phyloP scores from a whole-genome alignment of 2,797 vertebrate genomes.

The Atherinosoma microstoma region DNA sequence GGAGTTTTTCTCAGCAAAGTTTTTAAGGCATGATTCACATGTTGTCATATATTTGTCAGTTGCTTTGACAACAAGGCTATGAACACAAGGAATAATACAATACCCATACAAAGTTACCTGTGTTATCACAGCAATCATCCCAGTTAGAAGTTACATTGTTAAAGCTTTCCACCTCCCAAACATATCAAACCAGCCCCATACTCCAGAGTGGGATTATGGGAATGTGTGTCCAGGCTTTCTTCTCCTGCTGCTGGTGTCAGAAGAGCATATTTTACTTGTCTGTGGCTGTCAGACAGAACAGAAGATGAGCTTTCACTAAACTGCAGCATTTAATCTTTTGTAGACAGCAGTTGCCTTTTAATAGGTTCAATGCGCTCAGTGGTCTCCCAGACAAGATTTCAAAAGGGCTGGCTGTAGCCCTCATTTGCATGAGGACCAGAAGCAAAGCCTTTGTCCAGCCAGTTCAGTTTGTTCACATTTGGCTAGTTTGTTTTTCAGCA shows the following conservation, averaged over 20 bases:
- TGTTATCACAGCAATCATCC: neutral
- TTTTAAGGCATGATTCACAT: neutral
- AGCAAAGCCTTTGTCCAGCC: neutral
- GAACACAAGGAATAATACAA: too few species aligned
- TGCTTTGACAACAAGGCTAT: neutral
- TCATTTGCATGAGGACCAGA: neutral
- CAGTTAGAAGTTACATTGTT: neutral
- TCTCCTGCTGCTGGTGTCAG: neutral
- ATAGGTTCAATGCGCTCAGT: neutral
- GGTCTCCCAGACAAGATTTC: neutral
- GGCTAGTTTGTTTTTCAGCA: neutral
- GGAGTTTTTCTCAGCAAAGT: too few species aligned
- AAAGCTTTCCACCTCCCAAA: neutral
- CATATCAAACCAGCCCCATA: neutral
- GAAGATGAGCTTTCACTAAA: neutral
- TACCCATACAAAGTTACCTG: neutral
- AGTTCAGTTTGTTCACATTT: neutral
- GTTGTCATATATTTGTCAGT: neutral
- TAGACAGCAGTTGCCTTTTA: neutral
- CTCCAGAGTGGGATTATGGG: too few species aligned
- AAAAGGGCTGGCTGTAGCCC: too few species aligned
- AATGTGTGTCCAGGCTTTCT: neutral
- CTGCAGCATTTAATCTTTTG: neutral
- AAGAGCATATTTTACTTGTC: neutral
- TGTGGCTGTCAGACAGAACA: neutral